Conservation (phyloP, 2,797 vertebrate species). For the Falco biarmicus region DNA sequence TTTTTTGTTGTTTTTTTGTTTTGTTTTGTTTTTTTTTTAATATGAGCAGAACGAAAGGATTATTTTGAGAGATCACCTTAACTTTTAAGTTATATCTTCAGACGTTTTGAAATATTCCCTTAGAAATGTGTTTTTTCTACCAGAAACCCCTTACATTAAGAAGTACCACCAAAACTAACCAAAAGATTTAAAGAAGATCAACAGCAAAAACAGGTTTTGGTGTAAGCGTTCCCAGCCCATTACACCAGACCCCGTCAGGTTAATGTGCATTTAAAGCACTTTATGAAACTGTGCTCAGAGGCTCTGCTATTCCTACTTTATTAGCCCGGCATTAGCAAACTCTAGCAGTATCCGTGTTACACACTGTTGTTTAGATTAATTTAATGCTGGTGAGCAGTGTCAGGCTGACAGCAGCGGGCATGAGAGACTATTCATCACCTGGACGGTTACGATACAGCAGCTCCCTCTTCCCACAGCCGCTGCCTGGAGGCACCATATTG, state of each 20-base stretch:
- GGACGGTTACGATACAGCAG: background rate
- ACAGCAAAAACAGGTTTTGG: accelerated
- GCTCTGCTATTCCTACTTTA: background rate
- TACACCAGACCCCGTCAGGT: background rate
- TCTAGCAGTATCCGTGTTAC: background rate
- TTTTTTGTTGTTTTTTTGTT: too few relatives aligned
- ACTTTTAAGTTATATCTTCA: background rate
- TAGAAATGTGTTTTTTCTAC: background rate
- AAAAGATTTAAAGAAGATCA: background rate
- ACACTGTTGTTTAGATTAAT: constrained; percentile 43
- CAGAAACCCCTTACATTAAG: background rate
- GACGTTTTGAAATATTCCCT: background rate
- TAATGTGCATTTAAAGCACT: background rate
- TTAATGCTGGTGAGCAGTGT: constrained; percentile 1
- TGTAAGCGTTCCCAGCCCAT: background rate
- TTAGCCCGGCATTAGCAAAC: background rate
- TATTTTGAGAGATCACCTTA: background rate
- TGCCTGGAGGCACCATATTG: background rate
- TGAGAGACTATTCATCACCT: constrained; percentile 29
- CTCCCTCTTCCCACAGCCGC: background rate
- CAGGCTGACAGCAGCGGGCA: background rate
- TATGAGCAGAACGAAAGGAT: background rate
- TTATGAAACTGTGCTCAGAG: accelerated
- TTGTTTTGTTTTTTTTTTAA: background rate
- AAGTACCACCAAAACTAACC: background rate